These are phyloP conservation scores for Torymus aiolomorphi DNA, from an alignment of 2,888 invertebrate genomes.

Conservation along the genomic window DNA sequence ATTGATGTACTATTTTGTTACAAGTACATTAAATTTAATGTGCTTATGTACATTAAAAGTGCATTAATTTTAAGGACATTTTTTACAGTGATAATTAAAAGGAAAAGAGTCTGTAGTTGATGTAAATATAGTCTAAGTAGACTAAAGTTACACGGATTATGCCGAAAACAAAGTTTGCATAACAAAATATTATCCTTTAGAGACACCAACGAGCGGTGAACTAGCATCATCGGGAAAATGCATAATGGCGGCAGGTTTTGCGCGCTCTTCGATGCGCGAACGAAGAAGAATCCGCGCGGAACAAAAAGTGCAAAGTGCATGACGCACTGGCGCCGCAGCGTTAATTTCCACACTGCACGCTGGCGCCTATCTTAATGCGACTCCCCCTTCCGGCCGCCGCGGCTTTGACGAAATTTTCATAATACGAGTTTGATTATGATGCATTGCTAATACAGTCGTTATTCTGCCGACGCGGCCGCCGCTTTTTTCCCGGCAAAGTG, in stretches of 20 bases:
- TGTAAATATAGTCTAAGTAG: too few species aligned
- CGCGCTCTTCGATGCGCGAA: background rate
- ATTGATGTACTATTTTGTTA: too few species aligned
- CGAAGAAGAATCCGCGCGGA: background rate
- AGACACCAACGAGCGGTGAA: too few species aligned
- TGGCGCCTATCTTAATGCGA: constrained; percentile 41
- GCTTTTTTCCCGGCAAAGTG: constrained; percentile 16
- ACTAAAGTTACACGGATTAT: too few species aligned
- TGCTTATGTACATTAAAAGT: too few species aligned
- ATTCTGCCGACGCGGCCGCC: background rate
- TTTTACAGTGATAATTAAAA: too few species aligned
- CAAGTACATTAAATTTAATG: too few species aligned
- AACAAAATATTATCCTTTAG: too few species aligned
- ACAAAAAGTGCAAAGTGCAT: constrained; percentile 47
- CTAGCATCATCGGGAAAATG: background rate
- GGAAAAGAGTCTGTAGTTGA: too few species aligned
- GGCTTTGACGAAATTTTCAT: constrained; percentile 39
- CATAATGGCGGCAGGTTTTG: constrained; percentile 5
- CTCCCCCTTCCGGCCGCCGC: constrained; percentile 1
- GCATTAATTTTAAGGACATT: too few species aligned
- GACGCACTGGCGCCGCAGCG: constrained; percentile 39
- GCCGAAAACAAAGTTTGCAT: too few species aligned
- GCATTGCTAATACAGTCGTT: constrained; percentile 29
- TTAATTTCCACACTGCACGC: constrained; percentile 36
- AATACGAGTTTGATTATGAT: constrained; percentile 50